A percentile compares a stretch with the other conserved stretches of the same genome.
phyloP scores from a whole-genome alignment of 2,888 invertebrate genomes.

The Cetonia aurata region DNA sequence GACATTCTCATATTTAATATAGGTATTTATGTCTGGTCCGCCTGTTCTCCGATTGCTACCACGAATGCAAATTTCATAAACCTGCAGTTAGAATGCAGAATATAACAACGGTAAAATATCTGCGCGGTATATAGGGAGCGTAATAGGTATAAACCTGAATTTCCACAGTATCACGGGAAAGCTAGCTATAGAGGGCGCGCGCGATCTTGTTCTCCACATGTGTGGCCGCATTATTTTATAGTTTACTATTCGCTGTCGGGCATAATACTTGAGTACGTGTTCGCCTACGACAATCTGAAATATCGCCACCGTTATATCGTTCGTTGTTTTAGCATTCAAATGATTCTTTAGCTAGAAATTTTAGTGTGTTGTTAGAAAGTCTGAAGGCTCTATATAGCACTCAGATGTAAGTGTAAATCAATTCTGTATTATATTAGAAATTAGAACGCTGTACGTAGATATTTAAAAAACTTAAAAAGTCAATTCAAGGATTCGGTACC shows the following conservation, averaged over 20 bases:
- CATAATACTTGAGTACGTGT: neutral
- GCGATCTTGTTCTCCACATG: conserved; percentile 10
- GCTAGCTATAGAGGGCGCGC: neutral
- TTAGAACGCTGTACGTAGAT: no score
- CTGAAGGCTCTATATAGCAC: no score
- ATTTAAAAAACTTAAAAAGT: neutral
- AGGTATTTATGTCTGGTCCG: conserved; percentile 2
- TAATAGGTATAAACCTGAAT: conserved; percentile 18
- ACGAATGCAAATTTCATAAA: conserved; percentile 32
- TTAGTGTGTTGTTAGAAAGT: no score
- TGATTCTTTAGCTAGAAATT: neutral
- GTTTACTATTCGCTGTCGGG: conserved; percentile 2
- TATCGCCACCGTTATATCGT: neutral
- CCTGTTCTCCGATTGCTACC: neutral
- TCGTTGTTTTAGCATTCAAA: conserved; percentile 16
- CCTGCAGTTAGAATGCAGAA: conserved; percentile 14
- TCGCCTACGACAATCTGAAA: no score
- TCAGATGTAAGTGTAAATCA: no score
- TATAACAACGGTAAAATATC: neutral
- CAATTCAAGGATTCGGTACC: no score
- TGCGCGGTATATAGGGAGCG: no score
- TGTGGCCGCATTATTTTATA: conserved; percentile 22
- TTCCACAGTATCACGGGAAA: neutral
- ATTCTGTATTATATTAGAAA: no score
- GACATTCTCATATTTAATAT: conserved; percentile 2